Base-by-base conservation (phyloP, 2,113 vertebrate genomes). In the Romanogobio albipinnatus region DNA sequence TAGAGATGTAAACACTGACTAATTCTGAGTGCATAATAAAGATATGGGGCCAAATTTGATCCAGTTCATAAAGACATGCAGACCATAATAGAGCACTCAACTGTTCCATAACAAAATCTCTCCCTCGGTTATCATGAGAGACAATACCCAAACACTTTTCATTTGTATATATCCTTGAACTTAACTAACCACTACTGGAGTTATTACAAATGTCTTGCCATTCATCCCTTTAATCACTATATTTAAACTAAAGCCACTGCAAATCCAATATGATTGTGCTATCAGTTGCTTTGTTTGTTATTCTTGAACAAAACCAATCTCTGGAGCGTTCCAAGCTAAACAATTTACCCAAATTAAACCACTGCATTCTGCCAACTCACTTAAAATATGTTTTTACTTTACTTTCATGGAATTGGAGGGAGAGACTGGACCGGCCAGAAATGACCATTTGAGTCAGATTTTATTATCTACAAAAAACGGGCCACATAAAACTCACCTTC, bases 1-100 rank as follows among this genome's bases (percentile, higher is more conserved):
- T 17, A 79, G 51, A 33, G 33, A 62, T 66, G 47, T 86, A 86
- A 84, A 84, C 83, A 88, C 47, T 14, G 66, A 61, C 49, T 81
- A 39, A 71, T 77, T 71, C 66, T 45, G 29, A 71, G 76, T 81
- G 86, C n/a, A 56, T 73, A 56, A 29, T 84, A 82, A 58, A 79
- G 78, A 56, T 36, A 47, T 24, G 56, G 39, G 66, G 26, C 22
- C 29, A 47, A 24, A 53, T 26, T 61, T 79, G 26, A 49, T 36
- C 8, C 11, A 33, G 79, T 61, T 82, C 33, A 84, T 58, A 62
- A 51, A 33, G 71, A 82, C 76, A 66, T 49, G 3, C n/a, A 45
- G 29, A 73, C 83, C 81, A 75, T 64, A 85, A 68, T 51, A 81
- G 53, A 77, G 24, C 66, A 1, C n/a, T 71, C 59, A 53, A 29